Base-by-base conservation (phyloP, 1,140 invertebrate species). In the Plectrocnemia conspersa region DNA sequence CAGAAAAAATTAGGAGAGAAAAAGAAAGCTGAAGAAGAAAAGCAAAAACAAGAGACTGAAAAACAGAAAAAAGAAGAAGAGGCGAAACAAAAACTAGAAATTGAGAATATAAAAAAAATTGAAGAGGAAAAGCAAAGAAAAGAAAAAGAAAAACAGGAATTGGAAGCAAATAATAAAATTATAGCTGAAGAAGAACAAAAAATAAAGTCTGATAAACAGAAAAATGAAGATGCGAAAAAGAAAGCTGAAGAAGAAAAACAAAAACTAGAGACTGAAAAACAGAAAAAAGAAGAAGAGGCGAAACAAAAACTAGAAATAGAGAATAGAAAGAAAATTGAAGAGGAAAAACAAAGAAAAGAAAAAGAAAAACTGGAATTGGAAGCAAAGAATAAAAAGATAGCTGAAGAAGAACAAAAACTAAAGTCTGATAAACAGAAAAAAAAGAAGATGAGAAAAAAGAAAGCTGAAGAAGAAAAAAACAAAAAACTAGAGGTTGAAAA, bases 361-460 rank as follows among this genome's bases (percentile, higher is more conserved):
- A 59, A 61, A 41, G 49, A 68, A 50, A 59, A 67, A 57, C 60
- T 52, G 9, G 2, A 41, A 24, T 22, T 65, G 58, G 44, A 61
- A 48, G 29, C 16, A 40, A 7, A 62, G 46, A 11, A 46, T 45
- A 41, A 36, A 23, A 33, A 55, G 44, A 69, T 70, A 50, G 61
- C 11, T 13, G 35, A 38, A 38, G 18, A 9, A 16, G 18, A 38
- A 16, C 10, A 38, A 16, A 16, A 38, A 38, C 10, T 16, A 13
- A 16, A 38, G 5, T 4, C 5, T 16, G 15, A 38, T 13, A 16
- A 7, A 67, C 1, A 56, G 13, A 38, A 16, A 19, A 48, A 40
- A 2, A 16, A 18, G 33, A 54, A 54, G 24, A 40, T 23, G 40
- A 54, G 15, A 38, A 38, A 38, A 5, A 38, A 7, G 47, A 36